Evolutionary conservation across 2,888 invertebrate species (phyloP), one percentile per base, ranked within the genome.

Genomic region (Spodoptera picta): DNA sequence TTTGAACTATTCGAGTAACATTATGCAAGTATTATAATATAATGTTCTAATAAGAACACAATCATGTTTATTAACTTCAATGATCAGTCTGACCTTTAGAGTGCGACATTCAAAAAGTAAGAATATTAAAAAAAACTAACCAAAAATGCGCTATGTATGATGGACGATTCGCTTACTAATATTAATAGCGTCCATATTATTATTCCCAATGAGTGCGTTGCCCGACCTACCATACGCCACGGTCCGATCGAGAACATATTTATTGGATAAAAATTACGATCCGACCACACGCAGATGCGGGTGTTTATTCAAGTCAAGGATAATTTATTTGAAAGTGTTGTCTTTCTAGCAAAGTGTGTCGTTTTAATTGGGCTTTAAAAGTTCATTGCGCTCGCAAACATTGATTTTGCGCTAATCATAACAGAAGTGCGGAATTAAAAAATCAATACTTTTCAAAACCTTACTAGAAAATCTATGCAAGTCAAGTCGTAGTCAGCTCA

Each of bases 181-280:
- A 14, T 11, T 41, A 19, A 45, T 53, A 51, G 11, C 45, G 31
- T 46, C 36, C 36, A 36, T 27, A 41, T 12, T 55, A 64, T 55
- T 57, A 50, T 54, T 53, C 6, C 1, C 43, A 43, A 54, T n/a
- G 53, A 60, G 66, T 54, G 49, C 78, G 61, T 58, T 75, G 76
- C 56, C 75, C 72, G 54, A 61, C 59, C 61, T 48, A 60, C 36
- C 36, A 36, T 9, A 7, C n/a, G n/a, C n/a, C n/a, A n/a, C 60
- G 60, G 41, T n/a, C 46, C 0, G 46, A 57, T 58, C 36, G 1
- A 46, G 54, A 62, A 60, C 19, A 19, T 52, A 62, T 64, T 62
- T 54, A 66, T 66, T 65, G 51, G 31, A 47, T 69, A 66, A 60
- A 49, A 77, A 65, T 73, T 76, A 75, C 51, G 47, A 55, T 24